A percentile compares a stretch with the other conserved stretches of the same genome.
Evolutionary conservation across 2,888 invertebrate genomes (phyloP).

Genomic region (Cosmorhoe ocellata): DNA sequence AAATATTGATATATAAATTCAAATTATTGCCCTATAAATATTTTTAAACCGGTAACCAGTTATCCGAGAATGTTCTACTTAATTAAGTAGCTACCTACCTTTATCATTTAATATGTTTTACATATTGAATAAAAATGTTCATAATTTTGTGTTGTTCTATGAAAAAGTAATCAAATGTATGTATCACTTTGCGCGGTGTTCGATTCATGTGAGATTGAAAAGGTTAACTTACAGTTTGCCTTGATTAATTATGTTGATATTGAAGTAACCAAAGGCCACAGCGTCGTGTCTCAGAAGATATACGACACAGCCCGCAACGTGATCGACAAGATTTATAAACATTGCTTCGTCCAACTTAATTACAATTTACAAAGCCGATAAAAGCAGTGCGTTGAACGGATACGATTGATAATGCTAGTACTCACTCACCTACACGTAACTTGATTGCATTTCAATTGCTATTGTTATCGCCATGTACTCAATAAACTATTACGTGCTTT

Average conservation of each 20-base stretch:
- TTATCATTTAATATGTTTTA: too few species aligned
- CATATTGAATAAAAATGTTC: too few species aligned
- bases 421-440: constrained; percentile 45
- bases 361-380: constrained; percentile 44
- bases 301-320: constrained; percentile 38
- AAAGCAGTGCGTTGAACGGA: constrained; percentile 50
- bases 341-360: constrained; percentile 50
- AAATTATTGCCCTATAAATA: too few species aligned
- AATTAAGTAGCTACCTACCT: too few species aligned
- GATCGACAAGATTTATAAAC: constrained; percentile 49
- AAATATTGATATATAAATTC: too few species aligned
- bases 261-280: constrained; percentile 28
- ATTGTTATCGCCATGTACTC: constrained; percentile 45
- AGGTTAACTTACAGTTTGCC: constrained; percentile 16
- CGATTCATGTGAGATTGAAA: constrained; percentile 4
- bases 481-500: constrained; percentile 21
- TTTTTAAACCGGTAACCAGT: too few species aligned
- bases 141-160: too few species aligned
- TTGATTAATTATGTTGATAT: constrained; percentile 37
- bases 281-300: constrained; percentile 36
- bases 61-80: too few species aligned
- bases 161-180: not conserved
- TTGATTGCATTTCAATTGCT: constrained; percentile 47
- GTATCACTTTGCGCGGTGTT: constrained; percentile 2
- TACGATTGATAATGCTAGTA: constrained; percentile 45